Percentiles rank a stretch among this genome's conserved stretches.
Conservation (phyloP, 2,113 vertebrate genomes). For the Columba livia region DNA sequence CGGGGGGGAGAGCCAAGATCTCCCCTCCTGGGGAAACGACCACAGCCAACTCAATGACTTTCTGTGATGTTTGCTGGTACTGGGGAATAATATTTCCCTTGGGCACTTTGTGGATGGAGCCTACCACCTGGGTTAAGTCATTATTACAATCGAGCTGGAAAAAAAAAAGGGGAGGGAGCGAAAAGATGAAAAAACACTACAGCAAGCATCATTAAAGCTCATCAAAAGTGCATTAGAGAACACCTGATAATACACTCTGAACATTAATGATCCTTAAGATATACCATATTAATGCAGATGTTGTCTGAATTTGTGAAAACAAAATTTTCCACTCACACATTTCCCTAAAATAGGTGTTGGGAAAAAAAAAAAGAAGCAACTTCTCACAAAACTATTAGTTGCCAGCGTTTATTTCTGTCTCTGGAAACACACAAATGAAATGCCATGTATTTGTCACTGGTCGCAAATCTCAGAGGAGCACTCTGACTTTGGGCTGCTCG, state of each 20-base stretch:
- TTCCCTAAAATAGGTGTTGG: background rate
- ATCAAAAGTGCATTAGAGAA: constrained; percentile 76
- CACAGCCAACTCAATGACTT: constrained; percentile 41
- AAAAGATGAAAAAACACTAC: constrained; percentile 58
- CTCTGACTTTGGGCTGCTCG: background rate
- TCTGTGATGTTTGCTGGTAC: constrained; percentile 73
- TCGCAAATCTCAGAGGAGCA: background rate
- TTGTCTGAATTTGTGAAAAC: constrained; percentile 40
- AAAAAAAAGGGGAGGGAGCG: background rate
- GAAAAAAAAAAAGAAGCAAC: background rate
- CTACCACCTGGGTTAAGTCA: constrained; percentile 78
- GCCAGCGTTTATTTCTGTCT: background rate
- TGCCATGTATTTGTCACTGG: background rate
- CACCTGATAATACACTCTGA: constrained; percentile 72
- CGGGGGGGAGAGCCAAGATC: constrained; percentile 41
- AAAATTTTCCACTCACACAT: constrained; percentile 13
- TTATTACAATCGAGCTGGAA: constrained; percentile 66
- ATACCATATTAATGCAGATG: constrained; percentile 66
- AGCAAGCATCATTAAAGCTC: constrained; percentile 73
- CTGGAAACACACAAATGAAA: background rate
- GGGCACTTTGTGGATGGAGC: constrained; percentile 61
- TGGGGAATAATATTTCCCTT: constrained; percentile 74
- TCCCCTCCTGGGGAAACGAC: constrained; percentile 34
- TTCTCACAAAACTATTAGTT: background rate
- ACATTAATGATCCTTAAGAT: constrained; percentile 72